Base-by-base conservation (phyloP, 2,888 invertebrate genomes). In the Embidobia sp. region DNA sequence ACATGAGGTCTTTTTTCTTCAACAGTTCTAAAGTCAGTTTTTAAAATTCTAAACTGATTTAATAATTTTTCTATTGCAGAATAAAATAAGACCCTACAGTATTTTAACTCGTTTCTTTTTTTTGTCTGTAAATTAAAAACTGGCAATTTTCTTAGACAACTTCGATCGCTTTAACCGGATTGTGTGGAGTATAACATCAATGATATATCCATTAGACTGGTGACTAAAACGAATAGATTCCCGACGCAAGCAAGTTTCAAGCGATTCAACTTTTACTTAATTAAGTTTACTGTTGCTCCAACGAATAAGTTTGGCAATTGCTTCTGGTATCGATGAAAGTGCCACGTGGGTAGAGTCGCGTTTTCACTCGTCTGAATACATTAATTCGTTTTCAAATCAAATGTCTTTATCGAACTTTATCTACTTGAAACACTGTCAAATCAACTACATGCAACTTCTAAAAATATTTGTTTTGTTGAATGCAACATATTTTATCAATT, bases 291-390 rank as follows among this genome's bases (percentile, higher is more conserved):
- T 26, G 35, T 18, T 19, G 33, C 44, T 26, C 29, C 44, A 53
- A 53, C 31, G 42, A 46, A 59, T 66, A 63, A 75, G 55, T 75
- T 75, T 8, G 61, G 49, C 67, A 67, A 55, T 67, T 75, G 67
- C 67, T 63, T 63, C 16, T 61, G 51, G 15, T 53, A 55, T 74
- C 53, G 61, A 53, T 19, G 74, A 46, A 57, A 74, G 31, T 49
- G 40, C 35, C 18, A 49, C 8, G n/a, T 44, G 31, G 44, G 53
- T 42, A 46, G 51, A 59, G 33, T 57, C 40, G 40, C 37, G 26
- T 46, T 40, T 48, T 40, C 22, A 26, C 27, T 4, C 42, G 42
- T 15, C 3, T 13, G 26, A 31, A 31, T 10, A 31, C 49, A 27
- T 49, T 49, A 11, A 61, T 40, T 29, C 40, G 37, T 49, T 49